Conservation (phyloP, 2,888 invertebrate species). For the Harpalus rubripes region DNA sequence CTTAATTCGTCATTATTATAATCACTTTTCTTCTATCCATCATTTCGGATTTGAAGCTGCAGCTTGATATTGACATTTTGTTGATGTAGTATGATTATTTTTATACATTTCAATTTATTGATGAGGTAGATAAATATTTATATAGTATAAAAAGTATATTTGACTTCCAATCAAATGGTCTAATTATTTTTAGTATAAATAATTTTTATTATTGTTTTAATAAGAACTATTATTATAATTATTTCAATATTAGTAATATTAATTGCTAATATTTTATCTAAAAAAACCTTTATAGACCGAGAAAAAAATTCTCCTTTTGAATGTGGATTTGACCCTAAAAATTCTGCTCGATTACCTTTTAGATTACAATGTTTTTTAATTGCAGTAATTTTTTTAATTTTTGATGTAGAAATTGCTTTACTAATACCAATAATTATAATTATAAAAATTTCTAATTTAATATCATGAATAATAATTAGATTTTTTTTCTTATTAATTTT, state of each 20-base stretch:
- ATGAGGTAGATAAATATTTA: constrained; percentile 81
- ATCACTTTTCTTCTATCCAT: constrained; percentile 78
- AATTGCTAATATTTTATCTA: constrained; percentile 78
- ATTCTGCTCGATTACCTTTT: constrained; percentile 77
- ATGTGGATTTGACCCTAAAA: constrained; percentile 80
- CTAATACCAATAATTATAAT: constrained; percentile 80
- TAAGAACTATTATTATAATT: constrained; percentile 75
- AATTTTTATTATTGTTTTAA: constrained; percentile 76
- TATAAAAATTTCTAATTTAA: constrained; percentile 72
- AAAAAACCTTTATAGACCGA: constrained; percentile 80
- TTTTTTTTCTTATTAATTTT: constrained; percentile 78
- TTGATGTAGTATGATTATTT: constrained; percentile 81
- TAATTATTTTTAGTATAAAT: constrained; percentile 79
- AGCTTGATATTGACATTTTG: constrained; percentile 84
- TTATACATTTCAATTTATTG: constrained; percentile 83
- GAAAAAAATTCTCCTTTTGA: constrained; percentile 83
- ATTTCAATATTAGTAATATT: constrained; percentile 78
- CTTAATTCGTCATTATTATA: constrained; percentile 76
- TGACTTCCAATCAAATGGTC: constrained; percentile 84
- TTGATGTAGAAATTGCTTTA: constrained; percentile 79
- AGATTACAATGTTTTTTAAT: constrained; percentile 80
- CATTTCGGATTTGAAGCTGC: constrained; percentile 82
- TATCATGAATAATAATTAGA: constrained; percentile 71
- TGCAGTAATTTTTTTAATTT: too few species aligned
- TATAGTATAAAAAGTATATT: constrained; percentile 84